Evolutionary conservation across 2,113 vertebrate genomes (phyloP).

Genomic region (Rattus norvegicus): DNA sequence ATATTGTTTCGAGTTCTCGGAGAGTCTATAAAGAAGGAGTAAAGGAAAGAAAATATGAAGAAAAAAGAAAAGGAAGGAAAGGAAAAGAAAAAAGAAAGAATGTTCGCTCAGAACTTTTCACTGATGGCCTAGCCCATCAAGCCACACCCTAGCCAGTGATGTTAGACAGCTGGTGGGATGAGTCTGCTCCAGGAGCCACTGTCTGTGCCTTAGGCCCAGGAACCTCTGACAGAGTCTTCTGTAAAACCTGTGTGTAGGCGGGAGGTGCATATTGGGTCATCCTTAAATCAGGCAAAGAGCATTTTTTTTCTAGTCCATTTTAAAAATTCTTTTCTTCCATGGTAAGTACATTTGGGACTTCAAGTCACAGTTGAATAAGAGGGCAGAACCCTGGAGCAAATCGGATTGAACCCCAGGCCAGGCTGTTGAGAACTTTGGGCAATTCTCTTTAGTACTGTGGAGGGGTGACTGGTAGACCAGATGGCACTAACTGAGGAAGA

Average conservation of each 20-base stretch:
- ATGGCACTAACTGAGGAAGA: not conserved
- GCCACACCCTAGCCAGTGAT: accelerated
- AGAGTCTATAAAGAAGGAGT: not conserved
- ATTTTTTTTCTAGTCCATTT: not conserved
- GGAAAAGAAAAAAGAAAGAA: not conserved
- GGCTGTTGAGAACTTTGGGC: accelerated
- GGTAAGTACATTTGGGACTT: not conserved
- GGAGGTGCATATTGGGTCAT: not conserved
- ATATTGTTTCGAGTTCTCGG: not conserved
- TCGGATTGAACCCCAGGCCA: not conserved
- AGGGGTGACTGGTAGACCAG: not conserved
- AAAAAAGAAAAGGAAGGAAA: no score
- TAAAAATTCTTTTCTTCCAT: not conserved
- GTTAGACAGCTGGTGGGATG: not conserved
- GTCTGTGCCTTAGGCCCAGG: not conserved
- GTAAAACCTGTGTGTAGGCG: not conserved
- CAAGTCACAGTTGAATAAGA: not conserved
- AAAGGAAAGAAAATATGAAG: not conserved
- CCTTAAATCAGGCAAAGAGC: not conserved
- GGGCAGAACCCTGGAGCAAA: not conserved
- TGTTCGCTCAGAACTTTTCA: not conserved
- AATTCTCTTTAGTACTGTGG: not conserved
- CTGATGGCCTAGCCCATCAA: not conserved
- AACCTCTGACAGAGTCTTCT: not conserved
- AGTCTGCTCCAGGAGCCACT: not conserved